Base-by-base conservation (phyloP, 2,113 vertebrate genomes). In the Hyla sarda region DNA sequence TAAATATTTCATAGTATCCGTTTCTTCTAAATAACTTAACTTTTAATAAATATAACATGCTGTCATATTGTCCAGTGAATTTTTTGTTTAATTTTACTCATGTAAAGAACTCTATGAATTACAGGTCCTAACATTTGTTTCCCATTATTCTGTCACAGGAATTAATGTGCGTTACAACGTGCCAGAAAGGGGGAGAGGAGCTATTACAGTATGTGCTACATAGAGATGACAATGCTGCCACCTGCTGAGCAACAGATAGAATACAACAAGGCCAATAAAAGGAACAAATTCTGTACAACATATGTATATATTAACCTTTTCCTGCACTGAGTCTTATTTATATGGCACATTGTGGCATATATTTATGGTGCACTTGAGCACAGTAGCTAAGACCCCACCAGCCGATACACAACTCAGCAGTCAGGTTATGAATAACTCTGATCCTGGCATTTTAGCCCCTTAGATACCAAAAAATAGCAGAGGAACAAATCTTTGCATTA, bases 151-250 rank as follows among this genome's bases (percentile, higher is more conserved):
- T 45, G 77, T 21, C 52, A 32, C 52, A 60, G 54, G 21, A 48
- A 48, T 75, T 25, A 75, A 75, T 47, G 73, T 30, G 72, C 41
- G 28, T 50, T 50, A 48, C 6, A 75, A 48, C 30, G 25, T 50
- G 45, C 47, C 72, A 74, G 72, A 74, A 48, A 74, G 2, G 37
- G 12, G 13, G 25, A 74, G 3, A 5, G 25, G 25, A 28, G 47
- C 7, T 28, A 76, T 47, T 14, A 34, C 9, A 30, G 45, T 11
- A 9, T 23, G 23, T 23, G 17, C 17, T 12, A 13, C 28, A 37
- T 76, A 62, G 9, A 75, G 71, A 76, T 10, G 72, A 58, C 72
- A 75, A 84, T 54, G 72, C 82, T 84, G 82, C 71, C 82, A 60
- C 56, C 82, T 62, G 30, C 54, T 84, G 82, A 54, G 1, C 8